These are phyloP conservation scores for Zaprionus africanus DNA, from an alignment of 1,140 invertebrate genomes.

Conservation along the genomic window DNA sequence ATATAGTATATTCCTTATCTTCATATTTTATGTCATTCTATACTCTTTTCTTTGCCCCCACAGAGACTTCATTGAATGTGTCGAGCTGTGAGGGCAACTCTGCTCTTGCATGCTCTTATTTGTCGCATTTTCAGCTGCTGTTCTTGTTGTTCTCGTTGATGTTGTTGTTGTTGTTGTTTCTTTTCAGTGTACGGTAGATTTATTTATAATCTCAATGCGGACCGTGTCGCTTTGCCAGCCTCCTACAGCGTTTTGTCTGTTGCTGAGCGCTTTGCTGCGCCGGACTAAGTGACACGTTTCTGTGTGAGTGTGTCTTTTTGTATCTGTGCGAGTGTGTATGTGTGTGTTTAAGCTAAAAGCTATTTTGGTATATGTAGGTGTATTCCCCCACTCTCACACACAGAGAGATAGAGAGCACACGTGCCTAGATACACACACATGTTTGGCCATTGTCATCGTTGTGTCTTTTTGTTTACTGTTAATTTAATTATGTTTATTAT, in stretches of 20 bases:
- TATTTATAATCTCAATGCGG: slow-evolving; percentile 68
- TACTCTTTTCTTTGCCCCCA: neutral
- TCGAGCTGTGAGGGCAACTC: neutral
- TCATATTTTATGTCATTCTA: neutral
- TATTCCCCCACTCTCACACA: slow-evolving; percentile 9
- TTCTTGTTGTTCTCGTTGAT: neutral
- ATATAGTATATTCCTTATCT: neutral
- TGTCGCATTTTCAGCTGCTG: slow-evolving; percentile 1
- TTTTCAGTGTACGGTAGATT: slow-evolving; percentile 39
- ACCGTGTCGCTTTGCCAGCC: slow-evolving; percentile 27
- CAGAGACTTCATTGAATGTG: neutral
- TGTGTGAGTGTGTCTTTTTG: neutral
- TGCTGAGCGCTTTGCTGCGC: slow-evolving; percentile 42
- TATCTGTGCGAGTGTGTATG: no score
- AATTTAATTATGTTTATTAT: slow-evolving; percentile 43
- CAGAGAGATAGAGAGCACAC: slow-evolving; percentile 18
- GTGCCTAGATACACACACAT: slow-evolving; percentile 27
- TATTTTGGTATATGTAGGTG: slow-evolving; percentile 46
- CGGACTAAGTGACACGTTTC: slow-evolving; percentile 22
- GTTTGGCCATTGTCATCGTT: slow-evolving; percentile 40
- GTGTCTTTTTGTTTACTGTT: slow-evolving; percentile 28
- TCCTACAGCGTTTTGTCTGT: slow-evolving; percentile 41
- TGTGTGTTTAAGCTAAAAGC: slow-evolving; percentile 46
- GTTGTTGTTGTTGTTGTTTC: slow-evolving; percentile 5
- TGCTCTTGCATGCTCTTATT: slow-evolving; percentile 8